These are phyloP conservation scores for Ernsta delagoae DNA, from an alignment of 2,888 invertebrate species.

Conservation along the genomic window DNA sequence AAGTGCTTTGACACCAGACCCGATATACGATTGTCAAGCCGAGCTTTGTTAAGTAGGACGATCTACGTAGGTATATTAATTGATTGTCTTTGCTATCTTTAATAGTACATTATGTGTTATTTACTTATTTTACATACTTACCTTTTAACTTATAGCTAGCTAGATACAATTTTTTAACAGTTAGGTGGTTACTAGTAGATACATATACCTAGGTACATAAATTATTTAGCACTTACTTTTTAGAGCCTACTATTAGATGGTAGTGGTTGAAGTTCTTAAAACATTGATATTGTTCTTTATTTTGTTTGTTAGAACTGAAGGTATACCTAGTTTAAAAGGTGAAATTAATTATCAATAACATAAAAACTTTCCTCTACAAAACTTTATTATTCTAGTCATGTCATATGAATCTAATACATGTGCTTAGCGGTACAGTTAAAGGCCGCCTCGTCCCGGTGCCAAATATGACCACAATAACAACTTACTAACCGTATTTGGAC, in stretches of 20 bases:
- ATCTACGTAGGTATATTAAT: neutral
- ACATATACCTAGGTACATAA: no score
- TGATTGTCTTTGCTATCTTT: no score
- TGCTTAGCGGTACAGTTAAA: constrained; percentile 78
- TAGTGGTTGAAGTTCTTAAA: no score
- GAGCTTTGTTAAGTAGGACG: neutral
- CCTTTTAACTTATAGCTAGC: no score
- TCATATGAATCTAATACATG: constrained; percentile 61
- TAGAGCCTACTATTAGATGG: no score
- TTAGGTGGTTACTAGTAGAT: no score
- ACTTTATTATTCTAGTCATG: constrained; percentile 57
- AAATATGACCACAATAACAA: constrained; percentile 76
- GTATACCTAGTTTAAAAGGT: neutral
- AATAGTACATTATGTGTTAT: no score
- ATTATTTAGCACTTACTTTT: no score
- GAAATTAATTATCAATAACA: constrained; percentile 10
- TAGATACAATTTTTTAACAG: no score
- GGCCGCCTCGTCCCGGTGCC: constrained; percentile 70
- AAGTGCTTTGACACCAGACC: constrained; percentile 59
- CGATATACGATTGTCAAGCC: neutral
- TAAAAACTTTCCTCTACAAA: constrained; percentile 23
- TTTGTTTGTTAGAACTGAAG: no score
- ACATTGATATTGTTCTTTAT: no score
- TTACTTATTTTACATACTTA: no score
- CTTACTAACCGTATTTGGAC: constrained; percentile 71